Percentiles rank a stretch among this genome's conserved stretches.
Evolutionary conservation across 2,888 invertebrate species (phyloP).

Genomic region (Anagyrus pseudococci): DNA sequence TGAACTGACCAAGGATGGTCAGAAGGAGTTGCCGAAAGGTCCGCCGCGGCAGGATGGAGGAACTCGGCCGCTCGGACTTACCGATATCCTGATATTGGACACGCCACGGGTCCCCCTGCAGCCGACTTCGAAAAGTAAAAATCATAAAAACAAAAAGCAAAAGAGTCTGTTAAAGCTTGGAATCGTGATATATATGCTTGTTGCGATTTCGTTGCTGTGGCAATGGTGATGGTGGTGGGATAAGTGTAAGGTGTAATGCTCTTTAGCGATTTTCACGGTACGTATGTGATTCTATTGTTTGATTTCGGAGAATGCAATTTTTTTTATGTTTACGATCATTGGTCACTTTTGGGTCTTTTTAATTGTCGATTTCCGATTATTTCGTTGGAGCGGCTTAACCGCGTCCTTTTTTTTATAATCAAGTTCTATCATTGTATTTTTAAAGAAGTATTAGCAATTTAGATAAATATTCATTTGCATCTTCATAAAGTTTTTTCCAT

Average conservation of each 20-base stretch:
- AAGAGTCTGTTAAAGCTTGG: neutral
- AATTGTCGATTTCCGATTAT: neutral
- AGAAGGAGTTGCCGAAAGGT: conserved; percentile 7
- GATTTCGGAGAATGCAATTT: conserved; percentile 5
- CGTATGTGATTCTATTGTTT: conserved; percentile 9
- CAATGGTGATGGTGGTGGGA: conserved; percentile 2
- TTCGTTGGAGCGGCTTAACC: too few species aligned
- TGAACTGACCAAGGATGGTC: conserved; percentile 8
- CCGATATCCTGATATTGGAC: conserved; percentile 23
- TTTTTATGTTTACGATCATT: neutral
- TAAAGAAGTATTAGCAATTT: neutral
- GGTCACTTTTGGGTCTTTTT: neutral
- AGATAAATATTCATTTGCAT: too few species aligned
- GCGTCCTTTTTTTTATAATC: neutral
- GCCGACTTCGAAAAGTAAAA: conserved; percentile 29
- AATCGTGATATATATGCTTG: neutral
- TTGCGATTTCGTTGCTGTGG: neutral
- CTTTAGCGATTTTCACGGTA: neutral
- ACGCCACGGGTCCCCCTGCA: conserved; percentile 18
- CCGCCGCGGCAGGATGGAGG: conserved; percentile 7
- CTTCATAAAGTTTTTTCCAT: neutral
- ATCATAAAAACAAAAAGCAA: neutral
- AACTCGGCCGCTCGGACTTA: conserved; percentile 15
- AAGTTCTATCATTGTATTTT: neutral
- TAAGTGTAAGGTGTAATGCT: conserved; percentile 10